Evolutionary conservation across 2,888 invertebrate species (phyloP).

Genomic region (Chelonus formosanus): DNA sequence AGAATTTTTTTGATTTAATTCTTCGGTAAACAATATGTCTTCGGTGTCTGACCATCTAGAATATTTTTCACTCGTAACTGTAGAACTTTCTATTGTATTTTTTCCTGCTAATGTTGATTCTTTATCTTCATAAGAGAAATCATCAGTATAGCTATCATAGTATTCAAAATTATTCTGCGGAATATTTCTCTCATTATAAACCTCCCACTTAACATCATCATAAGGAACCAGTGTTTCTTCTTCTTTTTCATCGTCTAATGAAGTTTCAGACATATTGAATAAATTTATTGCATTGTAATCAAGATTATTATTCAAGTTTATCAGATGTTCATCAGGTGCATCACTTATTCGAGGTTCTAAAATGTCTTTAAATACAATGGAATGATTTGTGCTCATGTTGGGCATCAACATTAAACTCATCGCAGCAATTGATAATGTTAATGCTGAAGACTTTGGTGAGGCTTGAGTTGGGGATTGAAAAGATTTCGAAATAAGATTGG

Average conservation of each 20-base stretch:
- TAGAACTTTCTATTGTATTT: no score
- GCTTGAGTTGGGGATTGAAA: neutral
- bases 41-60: constrained; percentile 19
- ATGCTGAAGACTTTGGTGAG: constrained; percentile 34
- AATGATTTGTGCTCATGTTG: constrained; percentile 38
- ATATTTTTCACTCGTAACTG: neutral
- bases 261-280: constrained; percentile 6
- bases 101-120: constrained; percentile 19
- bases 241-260: neutral
- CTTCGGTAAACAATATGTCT: neutral
- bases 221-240: neutral
- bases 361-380: constrained; percentile 13
- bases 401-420: constrained; percentile 61
- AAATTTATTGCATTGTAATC: constrained; percentile 19
- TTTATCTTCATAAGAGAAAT: constrained; percentile 16
- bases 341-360: constrained; percentile 28
- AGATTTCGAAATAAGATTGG: neutral
- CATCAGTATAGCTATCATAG: constrained; percentile 27
- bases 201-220: constrained; percentile 32
- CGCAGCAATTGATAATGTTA: constrained; percentile 59
- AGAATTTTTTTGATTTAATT: constrained; percentile 7
- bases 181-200: constrained; percentile 27
- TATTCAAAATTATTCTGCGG: constrained; percentile 36
- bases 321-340: constrained; percentile 23
- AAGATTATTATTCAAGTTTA: constrained; percentile 23